A percentile compares a stretch with the other conserved stretches of the same genome.
Evolutionary conservation across 2,888 invertebrate species (phyloP).

Genomic region (Acanthoscelides obtectus): DNA sequence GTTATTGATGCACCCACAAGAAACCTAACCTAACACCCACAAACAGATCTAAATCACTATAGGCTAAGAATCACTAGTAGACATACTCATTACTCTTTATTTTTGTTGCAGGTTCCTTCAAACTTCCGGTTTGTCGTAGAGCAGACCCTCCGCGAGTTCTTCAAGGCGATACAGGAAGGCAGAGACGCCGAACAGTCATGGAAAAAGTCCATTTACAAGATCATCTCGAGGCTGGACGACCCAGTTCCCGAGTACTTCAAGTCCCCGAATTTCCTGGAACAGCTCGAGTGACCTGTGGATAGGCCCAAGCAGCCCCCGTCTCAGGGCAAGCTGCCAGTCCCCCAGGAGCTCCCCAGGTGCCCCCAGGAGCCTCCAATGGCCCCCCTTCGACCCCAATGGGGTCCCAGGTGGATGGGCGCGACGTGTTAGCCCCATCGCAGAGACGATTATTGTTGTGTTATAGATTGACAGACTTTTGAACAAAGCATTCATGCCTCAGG

Average conservation of each 20-base stretch:
- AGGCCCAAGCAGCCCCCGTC: background rate
- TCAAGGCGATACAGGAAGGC: slow-evolving; percentile 93
- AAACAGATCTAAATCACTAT: too few relatives aligned
- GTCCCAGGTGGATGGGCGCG: background rate
- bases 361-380: background rate
- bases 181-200: slow-evolving; percentile 99
- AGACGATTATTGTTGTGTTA: too few relatives aligned
- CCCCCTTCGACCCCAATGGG: background rate
- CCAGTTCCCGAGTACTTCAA: slow-evolving; percentile 99
- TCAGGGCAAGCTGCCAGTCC: background rate
- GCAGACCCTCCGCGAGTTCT: slow-evolving; percentile 97
- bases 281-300: slow-evolving; percentile 73
- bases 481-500: slow-evolving; percentile 38
- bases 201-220: slow-evolving; percentile 99
- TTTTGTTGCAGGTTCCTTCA: slow-evolving; percentile 78
- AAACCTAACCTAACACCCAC: too few relatives aligned
- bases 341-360: background rate
- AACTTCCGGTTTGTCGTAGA: slow-evolving; percentile 97
- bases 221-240: slow-evolving; percentile 98
- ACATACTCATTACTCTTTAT: too few relatives aligned
- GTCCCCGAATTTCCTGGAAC: slow-evolving; percentile 98
- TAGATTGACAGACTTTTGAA: slow-evolving; percentile 40
- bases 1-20: too few relatives aligned
- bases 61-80: too few relatives aligned
- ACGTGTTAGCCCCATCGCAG: background rate